A percentile compares a stretch with the other conserved stretches of the same genome.
phyloP scores from a whole-genome alignment of 2,113 vertebrate genomes.

The Limnothrissa miodon region DNA sequence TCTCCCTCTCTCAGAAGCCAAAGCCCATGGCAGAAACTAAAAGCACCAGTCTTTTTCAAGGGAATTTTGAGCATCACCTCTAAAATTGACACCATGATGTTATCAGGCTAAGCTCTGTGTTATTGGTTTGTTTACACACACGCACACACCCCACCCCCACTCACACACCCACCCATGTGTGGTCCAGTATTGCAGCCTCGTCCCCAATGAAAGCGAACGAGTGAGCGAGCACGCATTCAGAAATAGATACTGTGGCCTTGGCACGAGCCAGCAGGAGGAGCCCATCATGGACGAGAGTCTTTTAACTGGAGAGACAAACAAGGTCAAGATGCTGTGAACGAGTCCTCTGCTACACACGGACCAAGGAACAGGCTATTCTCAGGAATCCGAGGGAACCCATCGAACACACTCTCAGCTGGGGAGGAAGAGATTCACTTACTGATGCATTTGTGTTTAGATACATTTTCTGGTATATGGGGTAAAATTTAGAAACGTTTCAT shows the following conservation, averaged over 20 bases:
- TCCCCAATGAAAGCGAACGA: not conserved
- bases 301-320: conserved; percentile 25
- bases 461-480: not conserved
- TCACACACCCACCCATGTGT: no score
- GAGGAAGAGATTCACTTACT: not conserved
- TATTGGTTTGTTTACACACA: not conserved
- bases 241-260: conserved; percentile 16
- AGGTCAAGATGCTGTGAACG: conserved; percentile 13
- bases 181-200: not conserved
- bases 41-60: not conserved
- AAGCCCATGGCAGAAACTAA: not conserved
- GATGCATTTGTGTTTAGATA: not conserved
- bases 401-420: not conserved
- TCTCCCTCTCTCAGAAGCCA: not conserved
- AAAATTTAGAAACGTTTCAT: not conserved
- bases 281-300: conserved; percentile 15
- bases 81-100: not conserved
- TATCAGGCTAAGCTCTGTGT: not conserved
- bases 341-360: not conserved
- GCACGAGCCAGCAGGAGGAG: conserved; percentile 18
- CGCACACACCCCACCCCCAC: no score
- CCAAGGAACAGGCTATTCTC: not conserved
- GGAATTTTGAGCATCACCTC: not conserved
- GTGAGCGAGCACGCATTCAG: not conserved
- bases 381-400: not conserved